Conservation (phyloP, 30 jellyfish, hydroid and myxozoan genomes). For the Haliclystus octoradiatus region DNA sequence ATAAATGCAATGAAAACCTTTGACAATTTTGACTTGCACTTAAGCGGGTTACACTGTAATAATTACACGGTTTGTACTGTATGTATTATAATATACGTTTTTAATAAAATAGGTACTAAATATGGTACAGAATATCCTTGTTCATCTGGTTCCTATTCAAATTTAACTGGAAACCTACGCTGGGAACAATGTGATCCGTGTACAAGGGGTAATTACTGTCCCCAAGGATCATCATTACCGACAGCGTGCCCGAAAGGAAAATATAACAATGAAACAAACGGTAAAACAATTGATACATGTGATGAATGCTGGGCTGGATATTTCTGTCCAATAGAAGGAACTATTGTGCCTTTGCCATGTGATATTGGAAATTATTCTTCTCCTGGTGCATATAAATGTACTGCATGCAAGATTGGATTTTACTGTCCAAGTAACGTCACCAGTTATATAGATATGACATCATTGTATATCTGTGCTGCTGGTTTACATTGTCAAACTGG, state of each 20-base stretch:
- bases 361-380: constrained; percentile 71
- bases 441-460: constrained; percentile 48
- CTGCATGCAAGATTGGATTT: constrained; percentile 69
- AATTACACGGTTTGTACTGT: too few relatives aligned
- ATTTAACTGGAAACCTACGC: constrained; percentile 66
- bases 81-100: too few relatives aligned
- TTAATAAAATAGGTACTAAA: constrained; percentile 80
- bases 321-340: constrained; percentile 68
- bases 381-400: constrained; percentile 61
- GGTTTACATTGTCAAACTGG: constrained; percentile 95
- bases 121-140: constrained; percentile 86
- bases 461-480: constrained; percentile 75
- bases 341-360: constrained; percentile 69
- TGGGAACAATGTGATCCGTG: constrained; percentile 82
- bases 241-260: constrained; percentile 80
- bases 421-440: constrained; percentile 77
- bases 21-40: too few relatives aligned
- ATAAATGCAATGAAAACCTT: too few relatives aligned
- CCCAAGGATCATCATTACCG: constrained; percentile 94
- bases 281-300: constrained; percentile 73
- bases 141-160: constrained; percentile 91
- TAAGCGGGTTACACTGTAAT: too few relatives aligned
- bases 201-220: constrained; percentile 86
- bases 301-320: constrained; percentile 72
- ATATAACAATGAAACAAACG: constrained; percentile 46